phyloP scores from a whole-genome alignment of 2,797 vertebrate genomes.

The Zenarchopterus dispar region DNA sequence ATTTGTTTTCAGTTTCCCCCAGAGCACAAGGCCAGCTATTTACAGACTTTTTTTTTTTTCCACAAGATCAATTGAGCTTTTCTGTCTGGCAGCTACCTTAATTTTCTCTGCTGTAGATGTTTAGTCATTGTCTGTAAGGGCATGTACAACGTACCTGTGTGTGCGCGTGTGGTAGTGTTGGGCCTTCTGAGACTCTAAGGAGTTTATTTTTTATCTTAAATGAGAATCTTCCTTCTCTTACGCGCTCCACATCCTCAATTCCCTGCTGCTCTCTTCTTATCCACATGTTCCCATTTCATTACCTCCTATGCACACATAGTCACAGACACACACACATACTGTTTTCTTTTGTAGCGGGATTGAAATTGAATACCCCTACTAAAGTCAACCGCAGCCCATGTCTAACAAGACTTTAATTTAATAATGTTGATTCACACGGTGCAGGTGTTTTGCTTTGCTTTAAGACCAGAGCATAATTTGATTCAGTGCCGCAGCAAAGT shows the following conservation, averaged over 20 bases:
- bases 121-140: conserved; percentile 15
- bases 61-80: conserved; percentile 27
- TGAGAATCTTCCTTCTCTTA: conserved; percentile 61
- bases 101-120: conserved; percentile 16
- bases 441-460: conserved; percentile 60
- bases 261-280: conserved; percentile 63
- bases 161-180: conserved; percentile 6
- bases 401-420: conserved; percentile 64
- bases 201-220: conserved; percentile 76
- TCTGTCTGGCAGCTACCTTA: conserved; percentile 25
- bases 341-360: conserved; percentile 31
- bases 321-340: conserved; percentile 4
- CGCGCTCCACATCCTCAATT: conserved; percentile 56
- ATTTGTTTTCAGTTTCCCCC: conserved; percentile 38
- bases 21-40: conserved; percentile 39
- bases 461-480: conserved; percentile 56
- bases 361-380: conserved; percentile 24
- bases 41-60: conserved; percentile 23
- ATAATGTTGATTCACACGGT: conserved; percentile 46
- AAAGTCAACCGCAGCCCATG: conserved; percentile 57
- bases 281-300: conserved; percentile 51
- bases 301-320: conserved; percentile 4
- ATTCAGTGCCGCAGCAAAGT: conserved; percentile 46
- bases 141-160: conserved; percentile 1
- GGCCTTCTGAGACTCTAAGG: conserved; percentile 30